Evolutionary conservation across 2,113 vertebrate genomes (phyloP), one percentile per base, ranked within the genome.

Genomic region (Aphelocoma coerulescens): DNA sequence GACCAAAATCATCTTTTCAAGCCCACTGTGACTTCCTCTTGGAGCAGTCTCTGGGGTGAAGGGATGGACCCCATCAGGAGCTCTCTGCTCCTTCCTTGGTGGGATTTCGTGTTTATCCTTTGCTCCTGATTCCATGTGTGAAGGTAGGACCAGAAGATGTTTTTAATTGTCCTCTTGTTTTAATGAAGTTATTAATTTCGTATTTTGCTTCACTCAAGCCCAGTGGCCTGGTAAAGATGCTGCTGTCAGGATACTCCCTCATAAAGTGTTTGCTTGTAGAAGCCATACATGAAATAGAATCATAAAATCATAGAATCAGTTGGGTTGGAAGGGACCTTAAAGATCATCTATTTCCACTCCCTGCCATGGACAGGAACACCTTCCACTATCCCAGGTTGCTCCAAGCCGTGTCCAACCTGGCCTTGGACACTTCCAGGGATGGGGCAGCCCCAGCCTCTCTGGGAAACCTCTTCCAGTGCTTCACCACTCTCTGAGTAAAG

Each of bases 21-120:
- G 4, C 9, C 22, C 10, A 6, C 16, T 59, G 43, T 37, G 59
- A n/a, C 22, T 61, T 22, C 5, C 2, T 41, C 17, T 49, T 58
- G 76, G 9, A 81, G 37, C 9, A 7, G 5, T 7, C 51, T 67
- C 72, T 67, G 21, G 13, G 46, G 55, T 39, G 33, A 59, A 8
- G 1, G 5, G 0, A 0, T 39, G 54, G 24, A n/a, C 6, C 1
- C 1, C n/a, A n/a, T 3, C 7, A 15, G 13, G 17, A 23, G 3
- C 5, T 59, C 41, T 87, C 33, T 72, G 9, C 18, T 49, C 26
- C 48, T 28, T 74, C 65, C 26, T 13, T 11, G 17, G 3, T 72
- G 66, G 69, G 16, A 26, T 78, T 55, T 74, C 2, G 0, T 23
- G 8, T 4, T 86, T n/a, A 27, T 43, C 17, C 13, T 87, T 78